Evolutionary conservation across 2,113 vertebrate species (phyloP), one percentile per base, ranked within the genome.

Genomic region (Thalassarche chlororhynchos): DNA sequence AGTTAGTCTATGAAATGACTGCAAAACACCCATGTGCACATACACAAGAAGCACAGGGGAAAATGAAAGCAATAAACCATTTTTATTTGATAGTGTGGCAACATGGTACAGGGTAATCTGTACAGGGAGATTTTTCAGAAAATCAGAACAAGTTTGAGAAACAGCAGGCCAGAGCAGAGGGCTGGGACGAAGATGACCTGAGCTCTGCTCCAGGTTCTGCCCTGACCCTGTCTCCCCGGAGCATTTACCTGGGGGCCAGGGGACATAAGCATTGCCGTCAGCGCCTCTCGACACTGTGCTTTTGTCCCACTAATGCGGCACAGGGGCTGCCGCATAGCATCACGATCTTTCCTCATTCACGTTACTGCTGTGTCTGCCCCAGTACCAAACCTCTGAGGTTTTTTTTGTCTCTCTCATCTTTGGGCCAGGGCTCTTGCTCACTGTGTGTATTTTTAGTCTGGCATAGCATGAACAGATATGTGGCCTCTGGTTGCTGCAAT

Each of bases 121-220:
- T 51, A 34, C 25, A 55, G 47, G 65, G 40, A 57, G 28, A 26
- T 10, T 31, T 49, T 44, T 61, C 36, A 60, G 40, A 55, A 72
- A 54, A 65, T 21, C 38, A 42, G 6, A 60, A 29, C 11, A 17
- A 60, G 17, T 47, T 72, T 66, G 46, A 19, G 25, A 54, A 77
- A 54, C 14, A 55, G 19, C 28, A 44, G 40, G 26, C 34, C 19
- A 29, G 44, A 83, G 38, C 13, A 36, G 18, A 44, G 49, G 17
- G 12, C 42, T 74, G 42, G 20, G 36, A 8, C 0, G 2, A 52
- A 64, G 26, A 23, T 1, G 1, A 29, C 3, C 38, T 78, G 36
- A 24, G 34, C 28, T 84, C 72, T 91, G 36, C 25, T 84, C 47
- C 25, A 36, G 4, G 15, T 42, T 42, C 44, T 90, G 6, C 40